Evolutionary conservation across 2,113 vertebrate genomes (phyloP), one percentile per base, ranked within the genome.

Genomic region (Drymodes brunneopygia): DNA sequence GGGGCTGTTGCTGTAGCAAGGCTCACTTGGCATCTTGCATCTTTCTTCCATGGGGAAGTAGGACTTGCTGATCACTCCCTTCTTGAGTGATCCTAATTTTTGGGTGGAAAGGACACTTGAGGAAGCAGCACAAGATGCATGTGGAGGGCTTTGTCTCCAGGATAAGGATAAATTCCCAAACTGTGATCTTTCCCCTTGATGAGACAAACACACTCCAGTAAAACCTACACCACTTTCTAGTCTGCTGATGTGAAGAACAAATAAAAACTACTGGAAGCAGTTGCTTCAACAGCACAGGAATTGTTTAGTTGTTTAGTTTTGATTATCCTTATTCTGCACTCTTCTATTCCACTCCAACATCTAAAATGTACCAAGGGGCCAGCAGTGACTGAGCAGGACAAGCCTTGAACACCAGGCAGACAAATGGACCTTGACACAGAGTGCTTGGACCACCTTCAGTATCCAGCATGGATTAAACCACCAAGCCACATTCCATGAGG

Each of bases 351-450:
- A 10, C 3, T 60, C 22, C 45, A 78, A 54, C 19, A 51, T n/a
- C 53, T 71, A 17, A 75, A 44, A 56, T 9, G 44, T 7, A 60
- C 82, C 22, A 5, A 28, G 60, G 36, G 42, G n/a, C 66, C 40
- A 66, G 51, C 29, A 67, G 38, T 31, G 47, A 9, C 31, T n/a
- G 65, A 71, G 69, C 57, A 57, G 44, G 54, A 44, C 24, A 15
- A 51, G 36, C 50, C 45, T 75, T 31, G 27, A 51, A 8, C 17
- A 36, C 20, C 48, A 54, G 67, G 67, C 38, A 82, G 38, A 27
- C 16, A 50, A 71, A 42, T 0, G 1, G 35, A 48, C 22, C 36
- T 74, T 0, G 0, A 35, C 31, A 44, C 19, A 2, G 17, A 56
- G 50, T 35, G 7, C 21, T 50, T 53, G 64, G 47, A 18, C 24